These are phyloP conservation scores for Cetonia aurata DNA, from an alignment of 2,888 invertebrate species.

Conservation along the genomic window DNA sequence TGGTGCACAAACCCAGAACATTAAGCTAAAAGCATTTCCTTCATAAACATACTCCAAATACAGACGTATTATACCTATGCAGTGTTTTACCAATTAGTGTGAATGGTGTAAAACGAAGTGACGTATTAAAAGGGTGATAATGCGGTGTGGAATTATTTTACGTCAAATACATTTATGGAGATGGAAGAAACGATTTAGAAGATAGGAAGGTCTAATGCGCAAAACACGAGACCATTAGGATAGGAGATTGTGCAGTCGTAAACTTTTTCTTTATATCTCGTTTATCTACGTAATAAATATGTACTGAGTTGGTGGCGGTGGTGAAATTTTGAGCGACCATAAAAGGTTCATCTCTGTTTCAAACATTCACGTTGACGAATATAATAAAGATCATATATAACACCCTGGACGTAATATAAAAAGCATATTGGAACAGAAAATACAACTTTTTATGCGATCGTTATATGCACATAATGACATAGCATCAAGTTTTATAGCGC, in stretches of 20 bases:
- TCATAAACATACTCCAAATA: too few relatives aligned
- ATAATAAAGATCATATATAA: constrained; percentile 6
- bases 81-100: not conserved
- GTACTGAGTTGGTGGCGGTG: not conserved
- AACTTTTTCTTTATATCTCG: constrained; percentile 12
- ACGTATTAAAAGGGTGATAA: too few relatives aligned
- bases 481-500: too few relatives aligned
- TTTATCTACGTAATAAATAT: constrained; percentile 12
- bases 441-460: not conserved
- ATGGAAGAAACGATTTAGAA: constrained; percentile 11
- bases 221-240: constrained; percentile 25
- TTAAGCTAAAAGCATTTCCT: too few relatives aligned
- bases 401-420: constrained; percentile 7
- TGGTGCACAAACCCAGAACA: too few relatives aligned
- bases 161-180: constrained; percentile 22
- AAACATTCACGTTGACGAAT: constrained; percentile 2
- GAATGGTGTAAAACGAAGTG: too few relatives aligned
- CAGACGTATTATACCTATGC: not conserved
- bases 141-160: not conserved
- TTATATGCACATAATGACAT: too few relatives aligned
- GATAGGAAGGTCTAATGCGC: constrained; percentile 5
- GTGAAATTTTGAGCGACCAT: constrained; percentile 7
- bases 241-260: not conserved
- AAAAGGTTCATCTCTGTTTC: not conserved
- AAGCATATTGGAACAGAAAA: constrained; percentile 1